A percentile compares a stretch with the other conserved stretches of the same genome.
Evolutionary conservation across 2,797 vertebrate genomes (phyloP).

Genomic region (Darevskia nairensis): DNA sequence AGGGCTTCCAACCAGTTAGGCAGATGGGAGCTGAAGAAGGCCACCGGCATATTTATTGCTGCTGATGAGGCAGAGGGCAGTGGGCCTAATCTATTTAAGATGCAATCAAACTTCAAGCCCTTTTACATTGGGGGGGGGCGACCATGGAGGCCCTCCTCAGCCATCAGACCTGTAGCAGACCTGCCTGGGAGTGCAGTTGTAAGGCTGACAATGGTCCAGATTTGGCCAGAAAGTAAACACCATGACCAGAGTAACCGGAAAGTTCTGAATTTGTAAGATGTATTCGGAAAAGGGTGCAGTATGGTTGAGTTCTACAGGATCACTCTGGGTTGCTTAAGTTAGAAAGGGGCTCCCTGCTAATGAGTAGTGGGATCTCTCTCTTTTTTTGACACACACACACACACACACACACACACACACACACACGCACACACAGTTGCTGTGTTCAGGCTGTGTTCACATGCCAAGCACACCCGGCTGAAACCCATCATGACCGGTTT

Average conservation of each 20-base stretch:
- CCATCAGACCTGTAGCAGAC: accelerated
- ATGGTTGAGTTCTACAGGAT: too few species aligned
- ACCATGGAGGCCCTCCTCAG: slow-evolving; percentile 21
- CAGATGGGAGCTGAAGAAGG: slow-evolving; percentile 57
- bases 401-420: not conserved
- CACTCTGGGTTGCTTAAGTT: not conserved
- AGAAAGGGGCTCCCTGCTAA: not conserved
- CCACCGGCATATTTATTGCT: slow-evolving; percentile 55
- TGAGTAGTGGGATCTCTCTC: not conserved
- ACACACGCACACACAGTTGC: not conserved
- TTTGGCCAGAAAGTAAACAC: not conserved
- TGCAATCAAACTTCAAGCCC: slow-evolving; percentile 16
- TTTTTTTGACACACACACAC: too few species aligned
- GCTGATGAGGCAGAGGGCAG: slow-evolving; percentile 19
- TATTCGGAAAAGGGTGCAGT: too few species aligned
- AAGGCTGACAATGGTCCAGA: not conserved
- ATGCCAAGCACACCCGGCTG: not conserved
- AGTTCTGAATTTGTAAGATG: not conserved
- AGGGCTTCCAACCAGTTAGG: slow-evolving; percentile 32
- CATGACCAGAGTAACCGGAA: not conserved
- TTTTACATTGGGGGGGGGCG: slow-evolving; percentile 11
- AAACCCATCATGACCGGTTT: slow-evolving; percentile 37
- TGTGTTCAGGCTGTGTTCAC: not conserved
- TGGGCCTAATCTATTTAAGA: slow-evolving; percentile 61
- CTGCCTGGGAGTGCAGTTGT: not conserved